Evolutionary conservation across 2,113 vertebrate genomes (phyloP), one percentile per base, ranked within the genome.

Genomic region (Hiodon alosoides): DNA sequence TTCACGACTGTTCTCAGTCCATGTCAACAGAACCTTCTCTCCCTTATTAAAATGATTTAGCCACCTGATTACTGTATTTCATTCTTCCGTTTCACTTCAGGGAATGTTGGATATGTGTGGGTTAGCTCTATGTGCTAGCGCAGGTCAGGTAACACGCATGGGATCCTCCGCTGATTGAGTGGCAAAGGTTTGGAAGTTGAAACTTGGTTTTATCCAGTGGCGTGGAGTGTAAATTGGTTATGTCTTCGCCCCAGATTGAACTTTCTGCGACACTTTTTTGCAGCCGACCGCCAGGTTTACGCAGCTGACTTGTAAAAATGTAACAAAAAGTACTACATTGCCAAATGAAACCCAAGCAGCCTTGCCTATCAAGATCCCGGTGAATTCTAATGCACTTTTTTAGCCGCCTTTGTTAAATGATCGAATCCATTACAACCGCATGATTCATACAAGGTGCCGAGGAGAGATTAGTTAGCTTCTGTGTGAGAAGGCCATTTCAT

Each of bases 31-130:
- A 77, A 54, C 13, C 7, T 75, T 1, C 3, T 77, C 72, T 72
- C 54, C 50, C 59, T 50, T 54, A 9, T 53, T 48, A 31, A 59
- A 60, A 71, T 16, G 71, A 65, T 74, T 81, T 73, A 72, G 57
- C 46, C 62, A 70, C n/a, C 62, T 67, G 67, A 74, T 71, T 51
- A 59, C 74, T 68, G 50, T 47, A 54, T 72, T 75, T 76, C 16
- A 11, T 58, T 11, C 51, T 31, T 48, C 46, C 13, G 3, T 47
- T 31, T 46, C 17, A n/a, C 0, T 11, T 51, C n/a, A 17, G n/a
- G 31, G 61, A 5, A 1, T 4, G 31, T 65, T 64, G n/a, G 16
- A 55, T 64, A 69, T 31, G 48, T 66, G 65, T 10, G 54, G 16
- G 11, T 57, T 62, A 6, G 53, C 48, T 69, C 16, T 11, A 46